Evolutionary conservation across 2,888 invertebrate genomes (phyloP), one percentile per base, ranked within the genome.

Genomic region (Gasteruption jaculator): DNA sequence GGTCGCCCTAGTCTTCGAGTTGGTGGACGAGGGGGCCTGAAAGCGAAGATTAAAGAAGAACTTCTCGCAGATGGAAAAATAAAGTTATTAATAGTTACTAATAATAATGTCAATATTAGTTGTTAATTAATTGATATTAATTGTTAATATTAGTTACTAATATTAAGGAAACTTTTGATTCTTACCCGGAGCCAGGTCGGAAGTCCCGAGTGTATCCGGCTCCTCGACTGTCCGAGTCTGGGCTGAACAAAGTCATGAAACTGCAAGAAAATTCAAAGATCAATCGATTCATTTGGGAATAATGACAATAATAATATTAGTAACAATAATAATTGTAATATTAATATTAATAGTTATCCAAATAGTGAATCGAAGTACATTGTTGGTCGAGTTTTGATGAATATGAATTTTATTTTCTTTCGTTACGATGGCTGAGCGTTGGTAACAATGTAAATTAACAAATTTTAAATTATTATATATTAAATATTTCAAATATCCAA

Each of bases 211-310:
- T 41, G 24, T 56, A 49, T 41, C 45, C 42, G 22, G 20, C 48
- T 25, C 56, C 54, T 25, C 43, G 20, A 27, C 39, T 45, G 12
- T 42, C 46, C 21, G 27, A 37, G 3, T 36, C 42, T 30, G 60
- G 58, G 45, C 46, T 56, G 10, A 63, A 7, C 22, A 68, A 46
- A 4, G 67, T 61, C 33, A 43, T 47, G 21, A 66, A 61, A 42
- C 68, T 68, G 20, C 14, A 41, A 45, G 22, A 15, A 11, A 22
- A 36, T 24, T 26, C 37, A 15, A n/a, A 38, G n/a, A 16, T 22
- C 3, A 7, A 16, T 19, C 5, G 5, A 31, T 14, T 12, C 31
- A 12, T 20, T 21, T 32, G 32, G 6, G 32, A 19, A 39, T 14
- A 31, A 16, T 10, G n/a, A 24, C 11, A n/a, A n/a, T n/a, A n/a